Base-by-base conservation (phyloP, 2,797 vertebrate species). In the Helarctos malayanus region DNA sequence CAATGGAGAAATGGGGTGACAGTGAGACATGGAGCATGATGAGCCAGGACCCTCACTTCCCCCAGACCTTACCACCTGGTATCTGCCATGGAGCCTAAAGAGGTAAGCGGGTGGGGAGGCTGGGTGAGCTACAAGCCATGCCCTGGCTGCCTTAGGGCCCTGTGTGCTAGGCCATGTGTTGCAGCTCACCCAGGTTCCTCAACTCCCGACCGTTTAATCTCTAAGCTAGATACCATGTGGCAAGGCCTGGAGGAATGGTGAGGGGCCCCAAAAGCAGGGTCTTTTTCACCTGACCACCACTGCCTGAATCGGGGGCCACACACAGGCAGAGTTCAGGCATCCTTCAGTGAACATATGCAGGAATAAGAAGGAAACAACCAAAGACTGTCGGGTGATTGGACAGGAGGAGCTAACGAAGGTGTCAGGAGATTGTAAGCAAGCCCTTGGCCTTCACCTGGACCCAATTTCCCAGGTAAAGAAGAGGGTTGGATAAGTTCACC, bases 81-180 rank as follows among this genome's bases (percentile, higher is more conserved):
- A 95, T 71, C 41, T 18, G 71, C 54, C 65, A 76, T 81, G 52
- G 59, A 95, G 27, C 23, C 78, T 94, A 89, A 87, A 86, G 29
- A 11, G 27, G 7, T 61, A 47, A 49, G 5, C 54, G 9, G 76
- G 12, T 45, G 4, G 2, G 47, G 47, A 59, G 13, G 78, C 79
- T 21, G 16, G 35, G 61, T 84, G 45, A 88, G 32, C 56, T 84
- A 32, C 35, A 61, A 84, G 7, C 73, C 32, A 68, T 71, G 87
- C 79, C 76, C 52, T 78, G 29, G 45, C 19, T 92, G 91, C 56
- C 83, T 83, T 35, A 89, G 49, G 41, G 80, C 25, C 41, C 81
- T 91, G 7, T 49, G 68, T 71, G 23, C 45, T 25, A 13, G 9
- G 54, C 86, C 69, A 57, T 21, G 57, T 32, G 65, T 21, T 80